Base-by-base conservation (phyloP, 2,888 invertebrate genomes). In the Tenthredo notha region DNA sequence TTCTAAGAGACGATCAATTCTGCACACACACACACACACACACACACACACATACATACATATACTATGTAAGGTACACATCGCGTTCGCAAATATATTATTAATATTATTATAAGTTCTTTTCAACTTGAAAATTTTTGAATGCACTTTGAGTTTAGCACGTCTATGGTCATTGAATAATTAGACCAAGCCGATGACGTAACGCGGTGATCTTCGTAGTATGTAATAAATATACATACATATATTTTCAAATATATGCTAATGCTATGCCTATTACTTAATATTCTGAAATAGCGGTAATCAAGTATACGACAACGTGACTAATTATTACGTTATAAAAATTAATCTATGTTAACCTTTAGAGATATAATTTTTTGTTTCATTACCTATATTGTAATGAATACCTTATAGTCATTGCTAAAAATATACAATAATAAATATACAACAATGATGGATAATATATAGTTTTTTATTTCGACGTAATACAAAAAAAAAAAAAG, bases 101-200 rank as follows among this genome's bases (percentile, higher is more conserved):
- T 33, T 70, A 67, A 15, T 18, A 21, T 58, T 58, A 58, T 58
- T 10, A 5, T 50, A 50, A 50, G 9, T 1, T 43, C 50, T 47
- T 5, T 50, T 50, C 4, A 5, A 50, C 1, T 50, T 4, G 4
- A 50, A 18, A 50, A 5, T 50, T 15, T 4, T 4, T 18, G n/a
- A n/a, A n/a, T n/a, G n/a, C n/a, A n/a, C n/a, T n/a, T 54, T 54
- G n/a, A 50, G 54, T 47, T 47, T 15, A n/a, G 18, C 18, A 70
- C 37, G 2, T n/a, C n/a, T 37, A 37, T 70, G 37, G 70, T 70
- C 70, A 70, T 70, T 70, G 70, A 70, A 70, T 70, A 70, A 70
- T 70, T 70, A 70, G 37, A 37, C 33, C 70, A n/a, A 37, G 70
- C 70, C 70, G 70, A 70, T 70, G 70, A 70, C 70, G 70, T 37